Evolutionary conservation across 2,888 invertebrate species (phyloP).

Genomic region (Pasiphila rectangulata): DNA sequence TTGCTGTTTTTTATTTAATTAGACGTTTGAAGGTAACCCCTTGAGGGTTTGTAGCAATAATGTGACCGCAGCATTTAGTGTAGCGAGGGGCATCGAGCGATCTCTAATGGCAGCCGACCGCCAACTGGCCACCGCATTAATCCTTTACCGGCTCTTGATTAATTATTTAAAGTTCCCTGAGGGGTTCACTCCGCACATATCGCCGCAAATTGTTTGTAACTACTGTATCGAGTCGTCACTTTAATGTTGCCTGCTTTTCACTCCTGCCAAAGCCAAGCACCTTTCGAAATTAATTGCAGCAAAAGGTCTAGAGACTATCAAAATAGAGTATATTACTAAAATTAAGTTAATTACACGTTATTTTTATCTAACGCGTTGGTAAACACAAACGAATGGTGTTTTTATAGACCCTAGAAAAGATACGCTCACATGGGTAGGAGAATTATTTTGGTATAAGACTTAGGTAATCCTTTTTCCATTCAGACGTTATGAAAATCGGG

Average conservation of each 20-base stretch:
- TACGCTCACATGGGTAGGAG: too few species aligned
- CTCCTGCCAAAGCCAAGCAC: constrained; percentile 13
- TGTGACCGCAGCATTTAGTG: constrained; percentile 72
- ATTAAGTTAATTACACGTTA: too few species aligned
- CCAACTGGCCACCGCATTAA: constrained; percentile 79
- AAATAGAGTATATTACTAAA: too few species aligned
- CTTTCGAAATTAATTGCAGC: not conserved
- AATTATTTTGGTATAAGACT: too few species aligned
- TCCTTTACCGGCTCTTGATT: constrained; percentile 78
- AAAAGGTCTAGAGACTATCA: not conserved
- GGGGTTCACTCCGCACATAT: constrained; percentile 53
- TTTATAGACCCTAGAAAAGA: too few species aligned
- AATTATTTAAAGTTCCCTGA: constrained; percentile 76
- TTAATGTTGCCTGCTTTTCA: constrained; percentile 22
- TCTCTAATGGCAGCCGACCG: constrained; percentile 76
- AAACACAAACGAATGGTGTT: too few species aligned
- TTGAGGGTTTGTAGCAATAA: constrained; percentile 51
- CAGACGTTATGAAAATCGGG: too few species aligned
- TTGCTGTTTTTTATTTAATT: constrained; percentile 37
- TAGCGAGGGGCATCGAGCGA: constrained; percentile 64
- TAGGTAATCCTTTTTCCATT: too few species aligned
- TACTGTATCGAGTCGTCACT: constrained; percentile 36
- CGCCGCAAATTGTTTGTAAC: constrained; percentile 51
- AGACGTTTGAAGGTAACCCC: constrained; percentile 38
- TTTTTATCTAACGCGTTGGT: too few species aligned